These are phyloP conservation scores for Cheilosia vernalis DNA, from an alignment of 2,888 invertebrate species.

Conservation along the genomic window DNA sequence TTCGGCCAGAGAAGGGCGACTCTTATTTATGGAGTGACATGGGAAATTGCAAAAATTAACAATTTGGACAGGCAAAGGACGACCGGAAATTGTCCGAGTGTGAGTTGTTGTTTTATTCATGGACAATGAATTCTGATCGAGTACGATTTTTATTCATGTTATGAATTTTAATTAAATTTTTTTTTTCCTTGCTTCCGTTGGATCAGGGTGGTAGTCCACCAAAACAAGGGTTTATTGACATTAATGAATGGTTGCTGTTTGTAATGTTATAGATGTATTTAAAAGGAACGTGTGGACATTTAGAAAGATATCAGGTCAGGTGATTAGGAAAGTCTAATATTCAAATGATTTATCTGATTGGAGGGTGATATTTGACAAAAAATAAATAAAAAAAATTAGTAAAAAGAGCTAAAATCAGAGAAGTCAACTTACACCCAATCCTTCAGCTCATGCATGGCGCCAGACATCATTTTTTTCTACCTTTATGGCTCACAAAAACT, in stretches of 20 bases:
- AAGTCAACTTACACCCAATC: too few relatives aligned
- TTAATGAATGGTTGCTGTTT: constrained; percentile 5
- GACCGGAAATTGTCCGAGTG: constrained; percentile 71
- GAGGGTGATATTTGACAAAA: too few relatives aligned
- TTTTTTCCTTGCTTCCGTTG: background rate
- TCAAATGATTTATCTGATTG: too few relatives aligned
- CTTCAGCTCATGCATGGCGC: too few relatives aligned
- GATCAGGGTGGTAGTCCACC: background rate
- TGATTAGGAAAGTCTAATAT: too few relatives aligned
- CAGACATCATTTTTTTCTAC: too few relatives aligned
- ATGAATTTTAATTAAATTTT: constrained; percentile 73
- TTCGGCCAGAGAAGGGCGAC: constrained; percentile 10
- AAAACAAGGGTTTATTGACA: background rate
- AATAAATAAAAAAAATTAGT: too few relatives aligned
- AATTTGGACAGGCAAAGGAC: constrained; percentile 64
- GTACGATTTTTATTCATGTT: constrained; percentile 68
- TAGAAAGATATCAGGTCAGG: too few relatives aligned
- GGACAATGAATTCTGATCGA: constrained; percentile 68
- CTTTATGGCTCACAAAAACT: too few relatives aligned
- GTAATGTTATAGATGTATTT: background rate
- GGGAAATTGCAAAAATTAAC: constrained; percentile 73
- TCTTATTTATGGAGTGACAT: constrained; percentile 67
- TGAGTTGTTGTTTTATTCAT: constrained; percentile 54
- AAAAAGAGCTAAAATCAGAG: too few relatives aligned
- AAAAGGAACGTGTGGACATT: too few relatives aligned